These are phyloP conservation scores for Morpho achilles DNA, from an alignment of 2,888 invertebrate species.

Conservation along the genomic window DNA sequence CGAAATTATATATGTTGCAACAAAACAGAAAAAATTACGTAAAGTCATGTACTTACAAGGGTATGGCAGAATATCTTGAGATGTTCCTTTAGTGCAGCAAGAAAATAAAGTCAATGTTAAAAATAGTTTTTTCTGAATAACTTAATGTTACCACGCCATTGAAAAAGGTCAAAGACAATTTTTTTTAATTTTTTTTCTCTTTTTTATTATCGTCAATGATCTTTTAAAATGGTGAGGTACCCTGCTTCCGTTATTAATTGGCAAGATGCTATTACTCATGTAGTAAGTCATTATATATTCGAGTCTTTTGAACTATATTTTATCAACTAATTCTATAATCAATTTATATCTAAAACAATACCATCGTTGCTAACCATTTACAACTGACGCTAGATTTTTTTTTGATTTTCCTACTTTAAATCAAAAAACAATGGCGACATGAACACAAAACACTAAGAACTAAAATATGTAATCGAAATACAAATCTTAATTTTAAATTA, in stretches of 20 bases:
- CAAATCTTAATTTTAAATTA: conserved; percentile 12
- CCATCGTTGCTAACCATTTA: background rate
- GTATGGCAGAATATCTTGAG: conserved; percentile 81
- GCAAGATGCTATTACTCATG: conserved; percentile 66
- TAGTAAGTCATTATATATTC: conserved; percentile 23
- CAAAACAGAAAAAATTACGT: conserved; percentile 10
- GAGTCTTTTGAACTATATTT: conserved; percentile 24
- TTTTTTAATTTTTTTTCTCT: conserved; percentile 28
- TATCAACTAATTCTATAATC: conserved; percentile 4
- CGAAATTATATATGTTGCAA: conserved; percentile 3
- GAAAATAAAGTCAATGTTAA: conserved; percentile 40
- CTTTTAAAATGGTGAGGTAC: conserved; percentile 27
- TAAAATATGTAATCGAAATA: conserved; percentile 10
- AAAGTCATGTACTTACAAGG: conserved; percentile 77
- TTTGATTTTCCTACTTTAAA: conserved; percentile 11
- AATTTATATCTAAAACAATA: conserved; percentile 4
- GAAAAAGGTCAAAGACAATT: conserved; percentile 20
- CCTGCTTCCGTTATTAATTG: conserved; percentile 43
- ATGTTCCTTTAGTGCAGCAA: conserved; percentile 76
- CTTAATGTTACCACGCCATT: conserved; percentile 10
- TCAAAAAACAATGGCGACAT: conserved; percentile 9
- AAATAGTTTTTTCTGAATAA: conserved; percentile 22
- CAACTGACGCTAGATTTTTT: background rate
- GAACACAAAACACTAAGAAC: conserved; percentile 16
- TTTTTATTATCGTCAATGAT: conserved; percentile 23